Conservation (phyloP, 2,888 invertebrate genomes). For the Ectobius pallidus region DNA sequence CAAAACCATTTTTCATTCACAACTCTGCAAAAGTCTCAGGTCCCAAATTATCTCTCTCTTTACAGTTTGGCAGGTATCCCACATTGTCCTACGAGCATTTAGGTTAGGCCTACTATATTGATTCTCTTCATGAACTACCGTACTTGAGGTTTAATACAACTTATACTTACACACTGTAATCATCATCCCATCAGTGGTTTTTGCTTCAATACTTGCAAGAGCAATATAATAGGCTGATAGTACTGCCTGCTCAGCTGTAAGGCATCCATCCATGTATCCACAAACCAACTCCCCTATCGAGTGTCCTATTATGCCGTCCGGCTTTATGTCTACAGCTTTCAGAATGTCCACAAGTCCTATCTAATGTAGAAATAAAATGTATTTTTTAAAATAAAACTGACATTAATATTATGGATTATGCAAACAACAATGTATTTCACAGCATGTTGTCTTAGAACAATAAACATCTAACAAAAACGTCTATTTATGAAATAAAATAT, state of each 20-base stretch:
- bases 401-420: no score
- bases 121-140: background rate
- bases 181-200: conserved; percentile 80
- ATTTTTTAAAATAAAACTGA: no score
- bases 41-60: no score
- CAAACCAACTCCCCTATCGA: conserved; percentile 69
- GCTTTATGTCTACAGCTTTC: conserved; percentile 63
- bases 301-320: conserved; percentile 78
- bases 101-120: background rate
- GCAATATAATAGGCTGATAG: conserved; percentile 71
- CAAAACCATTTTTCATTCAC: background rate
- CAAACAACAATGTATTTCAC: no score
- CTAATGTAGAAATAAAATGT: no score
- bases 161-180: conserved; percentile 76
- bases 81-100: no score
- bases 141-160: background rate
- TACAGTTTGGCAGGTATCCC: no score
- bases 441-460: no score
- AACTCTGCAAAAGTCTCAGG: no score
- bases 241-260: conserved; percentile 65
- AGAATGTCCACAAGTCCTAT: conserved; percentile 66
- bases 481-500: no score
- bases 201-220: conserved; percentile 71
- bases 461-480: no score
- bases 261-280: conserved; percentile 67